These are phyloP conservation scores for Apoderus coryli DNA, from an alignment of 2,888 invertebrate species.

Conservation along the genomic window DNA sequence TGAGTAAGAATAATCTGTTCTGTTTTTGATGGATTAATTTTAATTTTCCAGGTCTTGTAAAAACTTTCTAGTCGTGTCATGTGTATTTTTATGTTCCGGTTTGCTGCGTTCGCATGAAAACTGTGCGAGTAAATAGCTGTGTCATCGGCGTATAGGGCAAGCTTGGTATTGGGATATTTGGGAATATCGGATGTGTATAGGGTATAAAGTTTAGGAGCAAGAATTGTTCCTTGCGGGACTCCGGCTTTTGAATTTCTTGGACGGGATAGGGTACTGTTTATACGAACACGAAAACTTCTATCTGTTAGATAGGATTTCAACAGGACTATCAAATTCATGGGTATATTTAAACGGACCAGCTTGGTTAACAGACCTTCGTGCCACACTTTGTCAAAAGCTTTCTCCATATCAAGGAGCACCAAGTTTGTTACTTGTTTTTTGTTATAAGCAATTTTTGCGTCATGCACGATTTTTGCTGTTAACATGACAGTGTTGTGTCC, in stretches of 20 bases:
- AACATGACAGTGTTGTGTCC: background rate
- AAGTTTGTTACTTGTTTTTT: background rate
- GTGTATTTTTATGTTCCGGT: too few species aligned
- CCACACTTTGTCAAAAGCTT: constrained; percentile 1
- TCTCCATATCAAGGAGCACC: background rate
- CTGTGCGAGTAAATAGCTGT: too few species aligned
- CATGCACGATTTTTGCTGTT: background rate
- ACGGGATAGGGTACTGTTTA: background rate
- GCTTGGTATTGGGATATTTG: constrained; percentile 1
- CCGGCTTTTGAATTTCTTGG: background rate
- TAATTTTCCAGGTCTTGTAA: constrained; percentile 1
- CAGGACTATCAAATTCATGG: background rate
- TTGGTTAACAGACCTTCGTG: background rate
- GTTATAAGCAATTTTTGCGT: background rate
- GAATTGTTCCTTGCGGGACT: background rate
- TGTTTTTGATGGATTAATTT: background rate
- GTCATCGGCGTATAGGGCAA: background rate
- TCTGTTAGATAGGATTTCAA: background rate
- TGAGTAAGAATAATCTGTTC: background rate
- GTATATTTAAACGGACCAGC: background rate
- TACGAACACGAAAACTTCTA: background rate
- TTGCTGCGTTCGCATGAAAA: too few species aligned
- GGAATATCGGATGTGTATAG: background rate
- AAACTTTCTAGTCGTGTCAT: background rate
- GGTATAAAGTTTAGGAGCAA: background rate